Base-by-base conservation (phyloP, 2,797 vertebrate genomes). In the Spondyliosoma cantharus region DNA sequence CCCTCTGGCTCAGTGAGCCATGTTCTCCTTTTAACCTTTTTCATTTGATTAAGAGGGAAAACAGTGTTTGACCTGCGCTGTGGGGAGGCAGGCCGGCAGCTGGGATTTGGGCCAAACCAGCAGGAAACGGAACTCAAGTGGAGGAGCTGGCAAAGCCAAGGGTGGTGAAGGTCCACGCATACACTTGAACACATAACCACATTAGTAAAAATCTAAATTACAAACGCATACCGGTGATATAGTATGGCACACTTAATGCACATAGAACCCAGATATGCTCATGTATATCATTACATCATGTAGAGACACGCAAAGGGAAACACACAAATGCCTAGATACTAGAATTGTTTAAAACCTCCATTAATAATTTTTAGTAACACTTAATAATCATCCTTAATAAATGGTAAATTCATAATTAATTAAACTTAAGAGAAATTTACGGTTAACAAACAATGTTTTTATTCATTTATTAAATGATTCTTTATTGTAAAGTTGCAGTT, bases 21-120 rank as follows among this genome's bases (percentile, higher is more conserved):
- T 85, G 87, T 89, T 90, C 87, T 89, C 83, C 71, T 86, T 92
- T 91, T 88, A 89, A 90, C 91, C 87, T 92, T 92, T 90, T 90
- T 81, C 78, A 83, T 90, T 87, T 89, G 87, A 92, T 91, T 86
- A 92, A 87, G 61, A 89, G 83, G 85, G 74, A 86, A 91, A 92
- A 84, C 81, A 83, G 77, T 80, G 82, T 86, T 82, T 88, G 87
- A 89, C 87, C 88, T 75, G 56, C 57, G 6, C 83, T 64, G 80
- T 42, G 53, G 87, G 88, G 76, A 76, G 81, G 70, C 57, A 8
- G 67, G 68, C 60, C 8, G 45, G 81, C 85, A 85, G 89, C 87
- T 90, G 89, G 89, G 90, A 85, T 78, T 82, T 74, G 70, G 78
- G 86, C 90, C 89, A 88, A 85, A 90, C 80, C 82, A 85, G 89